Evolutionary conservation across 2,113 vertebrate genomes (phyloP), one percentile per base, ranked within the genome.

Genomic region (Pogonocichla stellata): DNA sequence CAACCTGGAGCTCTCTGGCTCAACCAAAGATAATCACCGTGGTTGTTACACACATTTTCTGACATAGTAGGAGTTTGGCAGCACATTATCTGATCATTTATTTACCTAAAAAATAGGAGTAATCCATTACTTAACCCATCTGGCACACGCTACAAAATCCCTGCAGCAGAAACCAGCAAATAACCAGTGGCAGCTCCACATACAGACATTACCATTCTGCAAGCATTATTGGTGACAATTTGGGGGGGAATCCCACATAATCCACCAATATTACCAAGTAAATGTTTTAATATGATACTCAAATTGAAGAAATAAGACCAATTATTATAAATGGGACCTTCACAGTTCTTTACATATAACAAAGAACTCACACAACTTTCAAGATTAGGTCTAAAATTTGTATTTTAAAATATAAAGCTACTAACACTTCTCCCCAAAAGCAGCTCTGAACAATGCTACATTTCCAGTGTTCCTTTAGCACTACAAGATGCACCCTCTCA

Each of bases 361-460:
- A 72, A 79, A 60, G 19, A 75, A 57, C 14, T 69, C 54, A 40
- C 12, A 19, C 7, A 86, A 53, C 19, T 80, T 80, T 51, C 29
- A 48, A 65, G 26, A 69, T 36, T 2, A 82, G 15, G 14, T 36
- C 23, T 61, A 65, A 51, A 51, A 51, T 29, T 51, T 18, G 4
- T 29, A 17, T 42, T 48, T 45, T 28, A 42, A 8, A 74, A 53
- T 17, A 45, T 2, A 69, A 65, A 88, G 29, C 45, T 48, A 6
- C 14, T 50, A 54, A 33, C 26, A 65, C 3, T 33, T 19, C 12
- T 70, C 9, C 24, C 7, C 10, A 28, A 22, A 60, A 85, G 29
- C 0, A 53, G 51, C 29, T 91, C 54, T 25, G 7, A 74, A 24
- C 0, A 0, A n/a, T 18, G 15, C 54, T 28, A 12, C 11, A 18